Evolutionary conservation across 2,797 vertebrate genomes (phyloP).

Genomic region (Myiotriccus ornatus): DNA sequence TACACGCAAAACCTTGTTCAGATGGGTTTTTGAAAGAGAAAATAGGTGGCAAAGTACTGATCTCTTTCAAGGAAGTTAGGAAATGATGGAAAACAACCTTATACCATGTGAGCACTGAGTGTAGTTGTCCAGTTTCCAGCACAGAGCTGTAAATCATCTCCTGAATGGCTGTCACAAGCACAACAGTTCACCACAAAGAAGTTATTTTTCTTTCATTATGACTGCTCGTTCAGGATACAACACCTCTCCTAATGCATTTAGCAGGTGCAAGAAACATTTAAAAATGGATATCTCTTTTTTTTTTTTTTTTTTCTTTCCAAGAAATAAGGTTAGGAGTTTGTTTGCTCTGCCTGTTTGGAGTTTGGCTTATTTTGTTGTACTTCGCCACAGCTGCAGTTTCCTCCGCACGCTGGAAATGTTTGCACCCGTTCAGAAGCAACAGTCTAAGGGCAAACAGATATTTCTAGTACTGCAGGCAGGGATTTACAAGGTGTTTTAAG

Average conservation of each 20-base stretch:
- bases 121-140: background rate
- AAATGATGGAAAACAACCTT: background rate
- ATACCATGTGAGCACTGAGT: background rate
- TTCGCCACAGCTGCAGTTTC: background rate
- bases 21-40: background rate
- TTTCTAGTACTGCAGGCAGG: background rate
- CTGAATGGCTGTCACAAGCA: constrained; percentile 4
- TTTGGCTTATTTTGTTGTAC: background rate
- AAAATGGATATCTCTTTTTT: background rate
- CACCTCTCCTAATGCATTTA: background rate
- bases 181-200: constrained; percentile 12
- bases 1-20: background rate
- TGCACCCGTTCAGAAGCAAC: background rate
- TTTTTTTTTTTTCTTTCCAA: background rate
- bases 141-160: constrained; percentile 28
- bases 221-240: background rate
- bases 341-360: background rate
- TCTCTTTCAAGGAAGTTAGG: constrained; percentile 40
- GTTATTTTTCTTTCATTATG: background rate
- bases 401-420: background rate
- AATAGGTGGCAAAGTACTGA: background rate
- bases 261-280: background rate
- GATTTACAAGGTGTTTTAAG: background rate
- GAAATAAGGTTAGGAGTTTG: background rate
- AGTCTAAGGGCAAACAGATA: background rate